These are phyloP conservation scores for Sesia bembeciformis DNA, from an alignment of 2,888 invertebrate species.

Conservation along the genomic window DNA sequence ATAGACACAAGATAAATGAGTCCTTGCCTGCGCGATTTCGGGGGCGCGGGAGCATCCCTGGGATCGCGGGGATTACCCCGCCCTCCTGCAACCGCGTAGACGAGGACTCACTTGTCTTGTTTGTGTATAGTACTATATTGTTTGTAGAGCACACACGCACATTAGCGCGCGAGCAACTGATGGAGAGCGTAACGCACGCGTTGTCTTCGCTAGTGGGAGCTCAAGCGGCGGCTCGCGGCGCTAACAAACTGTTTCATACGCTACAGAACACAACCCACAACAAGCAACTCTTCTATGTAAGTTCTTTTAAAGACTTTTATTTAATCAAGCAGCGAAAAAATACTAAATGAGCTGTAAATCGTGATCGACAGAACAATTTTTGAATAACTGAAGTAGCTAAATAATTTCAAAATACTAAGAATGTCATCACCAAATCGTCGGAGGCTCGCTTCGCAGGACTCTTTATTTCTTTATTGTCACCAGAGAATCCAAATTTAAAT, in stretches of 20 bases:
- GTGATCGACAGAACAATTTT: too few relatives aligned
- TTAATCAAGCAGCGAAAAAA: neutral
- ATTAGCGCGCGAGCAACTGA: constrained; percentile 79
- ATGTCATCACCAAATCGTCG: too few relatives aligned
- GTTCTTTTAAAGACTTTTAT: constrained; percentile 34
- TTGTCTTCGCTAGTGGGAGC: constrained; percentile 89
- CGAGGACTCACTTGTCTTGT: too few relatives aligned
- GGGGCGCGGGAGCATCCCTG: too few relatives aligned
- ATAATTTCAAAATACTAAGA: neutral
- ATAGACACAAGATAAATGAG: too few relatives aligned
- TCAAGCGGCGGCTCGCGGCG: constrained; percentile 87
- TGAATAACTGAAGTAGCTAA: neutral
- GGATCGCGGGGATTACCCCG: too few relatives aligned
- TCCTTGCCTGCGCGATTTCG: too few relatives aligned
- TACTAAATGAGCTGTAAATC: neutral
- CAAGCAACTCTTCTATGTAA: constrained; percentile 93
- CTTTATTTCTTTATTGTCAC: too few relatives aligned
- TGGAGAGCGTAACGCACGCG: constrained; percentile 84
- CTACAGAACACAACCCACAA: constrained; percentile 89
- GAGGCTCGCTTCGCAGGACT: too few relatives aligned
- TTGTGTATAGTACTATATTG: neutral
- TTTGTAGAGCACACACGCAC: constrained; percentile 76
- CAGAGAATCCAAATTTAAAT: too few relatives aligned
- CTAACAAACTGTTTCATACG: constrained; percentile 89
- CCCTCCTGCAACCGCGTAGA: too few relatives aligned